These are phyloP conservation scores for Meleagris gallopavo DNA, from an alignment of 2,113 vertebrate species.

Conservation along the genomic window DNA sequence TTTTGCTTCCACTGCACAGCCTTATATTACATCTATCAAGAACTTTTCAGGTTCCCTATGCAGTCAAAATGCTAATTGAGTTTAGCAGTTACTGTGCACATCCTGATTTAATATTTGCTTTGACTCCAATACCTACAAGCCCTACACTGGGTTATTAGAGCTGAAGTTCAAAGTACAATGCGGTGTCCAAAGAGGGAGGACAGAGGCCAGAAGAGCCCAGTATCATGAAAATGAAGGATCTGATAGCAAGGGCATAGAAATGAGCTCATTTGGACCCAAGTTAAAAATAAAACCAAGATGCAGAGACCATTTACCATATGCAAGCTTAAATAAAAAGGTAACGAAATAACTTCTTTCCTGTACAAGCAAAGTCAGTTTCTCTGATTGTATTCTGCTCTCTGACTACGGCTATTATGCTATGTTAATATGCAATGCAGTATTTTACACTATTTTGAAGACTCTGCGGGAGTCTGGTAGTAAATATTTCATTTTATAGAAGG, in stretches of 20 bases:
- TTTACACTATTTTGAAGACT: background rate
- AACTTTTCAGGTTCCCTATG: background rate
- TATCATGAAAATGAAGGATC: background rate
- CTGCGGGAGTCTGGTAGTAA: constrained; percentile 3
- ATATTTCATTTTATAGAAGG: constrained; percentile 14
- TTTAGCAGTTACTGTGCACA: constrained; percentile 30
- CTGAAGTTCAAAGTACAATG: background rate
- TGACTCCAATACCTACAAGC: background rate
- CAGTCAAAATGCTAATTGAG: constrained; percentile 48
- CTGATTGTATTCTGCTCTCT: background rate
- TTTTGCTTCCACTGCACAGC: constrained; percentile 20
- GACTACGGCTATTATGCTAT: background rate
- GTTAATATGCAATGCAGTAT: background rate
- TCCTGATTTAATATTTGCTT: background rate
- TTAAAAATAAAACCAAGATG: background rate
- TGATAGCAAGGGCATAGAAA: background rate
- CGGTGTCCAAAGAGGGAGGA: background rate
- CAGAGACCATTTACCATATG: background rate
- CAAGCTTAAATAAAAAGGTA: constrained; percentile 5
- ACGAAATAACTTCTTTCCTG: background rate
- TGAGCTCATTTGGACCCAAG: background rate
- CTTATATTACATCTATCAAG: constrained; percentile 7
- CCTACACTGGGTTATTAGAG: background rate
- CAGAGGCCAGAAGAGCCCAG: background rate
- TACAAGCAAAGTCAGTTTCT: background rate